phyloP scores from a whole-genome alignment of 1,140 invertebrate genomes.

The Ceratitis capitata region DNA sequence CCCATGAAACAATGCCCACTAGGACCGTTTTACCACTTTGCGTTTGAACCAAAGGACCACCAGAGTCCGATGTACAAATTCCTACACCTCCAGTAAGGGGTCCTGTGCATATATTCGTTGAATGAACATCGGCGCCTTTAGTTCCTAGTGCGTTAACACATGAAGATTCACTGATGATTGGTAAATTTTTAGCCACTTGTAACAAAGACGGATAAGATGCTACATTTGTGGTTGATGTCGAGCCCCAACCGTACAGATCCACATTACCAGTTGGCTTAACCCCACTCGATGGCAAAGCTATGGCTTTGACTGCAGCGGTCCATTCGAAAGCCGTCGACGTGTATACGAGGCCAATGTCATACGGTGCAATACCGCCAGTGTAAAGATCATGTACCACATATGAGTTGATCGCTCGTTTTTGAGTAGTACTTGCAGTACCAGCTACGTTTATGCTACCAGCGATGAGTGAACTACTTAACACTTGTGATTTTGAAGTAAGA shows the following conservation, averaged over 20 bases:
- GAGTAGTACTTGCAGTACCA: conserved; percentile 53
- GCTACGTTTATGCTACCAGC: conserved; percentile 56
- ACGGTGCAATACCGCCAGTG: conserved; percentile 64
- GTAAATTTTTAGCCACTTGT: conserved; percentile 60
- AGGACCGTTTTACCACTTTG: conserved; percentile 48
- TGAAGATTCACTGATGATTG: conserved; percentile 52
- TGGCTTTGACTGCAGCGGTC: conserved; percentile 64
- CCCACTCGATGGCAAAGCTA: conserved; percentile 63
- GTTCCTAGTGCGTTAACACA: conserved; percentile 56
- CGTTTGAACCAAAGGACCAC: conserved; percentile 63
- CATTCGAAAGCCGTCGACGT: conserved; percentile 66
- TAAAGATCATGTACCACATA: conserved; percentile 56
- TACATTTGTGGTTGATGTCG: conserved; percentile 61
- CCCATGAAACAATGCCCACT: conserved; percentile 67
- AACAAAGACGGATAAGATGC: conserved; percentile 61
- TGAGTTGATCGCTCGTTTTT: conserved; percentile 53
- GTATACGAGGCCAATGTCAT: conserved; percentile 69
- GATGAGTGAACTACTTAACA: conserved; percentile 51
- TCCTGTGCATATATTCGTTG: conserved; percentile 67
- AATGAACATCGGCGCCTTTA: conserved; percentile 61
- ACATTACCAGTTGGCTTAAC: conserved; percentile 64
- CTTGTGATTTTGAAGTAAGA: conserved; percentile 53
- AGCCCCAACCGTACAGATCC: conserved; percentile 66
- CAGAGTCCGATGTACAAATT: conserved; percentile 67
- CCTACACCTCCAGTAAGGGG: conserved; percentile 66